Evolutionary conservation across 1,140 invertebrate genomes (phyloP).

Genomic region (Mactra quadrangularis): DNA sequence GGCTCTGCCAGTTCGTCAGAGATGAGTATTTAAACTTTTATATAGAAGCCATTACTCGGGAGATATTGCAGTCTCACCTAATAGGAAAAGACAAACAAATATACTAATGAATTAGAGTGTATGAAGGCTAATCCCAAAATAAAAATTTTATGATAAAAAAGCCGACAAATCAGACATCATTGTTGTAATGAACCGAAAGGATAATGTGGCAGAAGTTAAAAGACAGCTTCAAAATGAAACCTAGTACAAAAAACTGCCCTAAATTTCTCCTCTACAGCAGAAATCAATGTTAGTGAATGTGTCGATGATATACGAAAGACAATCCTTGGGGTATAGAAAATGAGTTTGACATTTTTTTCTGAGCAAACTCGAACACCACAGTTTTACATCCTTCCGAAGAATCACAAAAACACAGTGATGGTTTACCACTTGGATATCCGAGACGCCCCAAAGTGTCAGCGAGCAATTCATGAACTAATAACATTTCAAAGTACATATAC

Average conservation of each 20-base stretch:
- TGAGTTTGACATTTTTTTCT: constrained; percentile 19
- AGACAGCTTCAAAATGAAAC: too few relatives aligned
- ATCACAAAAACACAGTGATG: neutral
- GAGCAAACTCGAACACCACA: neutral
- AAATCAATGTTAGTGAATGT: too few relatives aligned
- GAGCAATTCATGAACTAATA: neutral
- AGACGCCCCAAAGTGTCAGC: constrained; percentile 33
- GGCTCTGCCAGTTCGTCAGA: too few relatives aligned
- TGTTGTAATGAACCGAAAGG: neutral
- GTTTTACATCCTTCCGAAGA: constrained; percentile 17
- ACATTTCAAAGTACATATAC: constrained; percentile 20
- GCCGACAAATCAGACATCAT: neutral
- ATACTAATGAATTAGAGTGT: too few relatives aligned
- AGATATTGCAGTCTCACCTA: too few relatives aligned
- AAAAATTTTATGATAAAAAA: neutral
- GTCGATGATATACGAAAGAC: neutral
- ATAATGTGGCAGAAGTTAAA: neutral
- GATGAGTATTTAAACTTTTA: too few relatives aligned
- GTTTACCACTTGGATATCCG: constrained; percentile 16
- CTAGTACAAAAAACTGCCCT: too few relatives aligned
- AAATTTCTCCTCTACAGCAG: too few relatives aligned
- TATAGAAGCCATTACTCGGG: too few relatives aligned
- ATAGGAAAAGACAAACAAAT: too few relatives aligned
- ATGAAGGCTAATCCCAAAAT: neutral
- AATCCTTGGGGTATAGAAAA: neutral